These are phyloP conservation scores for Triops longicaudatus DNA, from an alignment of 1,140 invertebrate species.

Conservation along the genomic window DNA sequence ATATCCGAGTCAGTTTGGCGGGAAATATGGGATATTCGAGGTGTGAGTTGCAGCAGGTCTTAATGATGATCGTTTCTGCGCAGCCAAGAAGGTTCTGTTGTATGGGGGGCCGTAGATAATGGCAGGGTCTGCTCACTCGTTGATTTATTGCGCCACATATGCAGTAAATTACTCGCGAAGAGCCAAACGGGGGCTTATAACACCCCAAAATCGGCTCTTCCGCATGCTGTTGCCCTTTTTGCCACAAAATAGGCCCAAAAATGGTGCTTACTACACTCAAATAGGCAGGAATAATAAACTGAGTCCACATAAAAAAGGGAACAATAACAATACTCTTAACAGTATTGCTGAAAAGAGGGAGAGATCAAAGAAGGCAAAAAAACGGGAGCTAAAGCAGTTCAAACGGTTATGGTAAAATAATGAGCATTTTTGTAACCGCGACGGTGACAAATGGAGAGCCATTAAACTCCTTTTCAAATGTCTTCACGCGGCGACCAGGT, in stretches of 20 bases:
- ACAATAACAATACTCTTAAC: neutral
- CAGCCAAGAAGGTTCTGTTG: conserved; percentile 11
- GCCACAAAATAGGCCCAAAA: neutral
- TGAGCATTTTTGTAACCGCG: neutral
- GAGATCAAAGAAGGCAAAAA: neutral
- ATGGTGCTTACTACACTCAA: conserved; percentile 3
- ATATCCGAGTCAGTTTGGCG: neutral
- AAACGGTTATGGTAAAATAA: conserved; percentile 15
- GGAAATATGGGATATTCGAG: neutral
- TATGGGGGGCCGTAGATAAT: neutral
- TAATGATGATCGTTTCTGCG: conserved; percentile 12
- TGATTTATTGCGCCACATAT: conserved; percentile 15
- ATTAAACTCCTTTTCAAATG: neutral
- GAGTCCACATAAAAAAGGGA: neutral
- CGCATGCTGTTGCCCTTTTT: neutral
- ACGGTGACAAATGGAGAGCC: neutral
- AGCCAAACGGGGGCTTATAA: neutral
- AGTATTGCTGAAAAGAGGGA: conserved; percentile 3
- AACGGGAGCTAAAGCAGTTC: neutral
- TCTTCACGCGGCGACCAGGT: neutral
- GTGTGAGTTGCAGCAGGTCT: conserved; percentile 3
- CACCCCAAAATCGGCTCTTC: neutral
- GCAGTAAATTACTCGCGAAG: conserved; percentile 14
- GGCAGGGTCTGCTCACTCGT: neutral
- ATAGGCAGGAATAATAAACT: neutral